Evolutionary conservation across 2,797 vertebrate species (phyloP).

Genomic region (Rhinogobio ventralis): DNA sequence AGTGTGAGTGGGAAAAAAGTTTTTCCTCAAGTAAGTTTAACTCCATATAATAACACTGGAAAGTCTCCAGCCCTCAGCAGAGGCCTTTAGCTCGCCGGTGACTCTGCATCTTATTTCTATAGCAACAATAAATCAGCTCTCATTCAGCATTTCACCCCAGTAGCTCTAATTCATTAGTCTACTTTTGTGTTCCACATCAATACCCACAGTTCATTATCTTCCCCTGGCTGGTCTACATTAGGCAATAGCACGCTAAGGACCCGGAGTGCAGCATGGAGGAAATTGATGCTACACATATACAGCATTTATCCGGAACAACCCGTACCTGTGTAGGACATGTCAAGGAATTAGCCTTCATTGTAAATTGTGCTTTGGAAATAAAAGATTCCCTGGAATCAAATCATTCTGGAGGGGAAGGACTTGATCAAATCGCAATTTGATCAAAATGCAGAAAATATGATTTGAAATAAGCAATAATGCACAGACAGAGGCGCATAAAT

Average conservation of each 20-base stretch:
- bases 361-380: background rate
- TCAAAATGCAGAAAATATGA: constrained; percentile 33
- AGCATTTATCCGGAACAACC: constrained; percentile 5
- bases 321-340: constrained; percentile 20
- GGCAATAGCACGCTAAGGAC: constrained; percentile 17
- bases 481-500: constrained; percentile 1
- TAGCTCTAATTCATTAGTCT: constrained; percentile 52
- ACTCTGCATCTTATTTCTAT: constrained; percentile 44
- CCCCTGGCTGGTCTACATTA: constrained; percentile 41
- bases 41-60: background rate
- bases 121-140: constrained; percentile 46
- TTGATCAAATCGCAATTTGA: constrained; percentile 28
- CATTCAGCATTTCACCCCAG: constrained; percentile 48
- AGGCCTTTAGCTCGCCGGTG: constrained; percentile 24
- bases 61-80: background rate
- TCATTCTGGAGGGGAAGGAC: background rate
- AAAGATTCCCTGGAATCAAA: constrained; percentile 31
- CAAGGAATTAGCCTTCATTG: constrained; percentile 22
- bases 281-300: constrained; percentile 18
- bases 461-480: constrained; percentile 46
- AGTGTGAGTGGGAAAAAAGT: constrained; percentile 45
- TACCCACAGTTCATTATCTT: constrained; percentile 50
- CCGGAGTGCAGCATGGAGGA: constrained; percentile 51
- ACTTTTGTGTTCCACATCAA: constrained; percentile 47
- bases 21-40: constrained; percentile 25